These are phyloP conservation scores for Drosophila ananassae DNA, from an alignment of 1,140 invertebrate species.

Conservation along the genomic window DNA sequence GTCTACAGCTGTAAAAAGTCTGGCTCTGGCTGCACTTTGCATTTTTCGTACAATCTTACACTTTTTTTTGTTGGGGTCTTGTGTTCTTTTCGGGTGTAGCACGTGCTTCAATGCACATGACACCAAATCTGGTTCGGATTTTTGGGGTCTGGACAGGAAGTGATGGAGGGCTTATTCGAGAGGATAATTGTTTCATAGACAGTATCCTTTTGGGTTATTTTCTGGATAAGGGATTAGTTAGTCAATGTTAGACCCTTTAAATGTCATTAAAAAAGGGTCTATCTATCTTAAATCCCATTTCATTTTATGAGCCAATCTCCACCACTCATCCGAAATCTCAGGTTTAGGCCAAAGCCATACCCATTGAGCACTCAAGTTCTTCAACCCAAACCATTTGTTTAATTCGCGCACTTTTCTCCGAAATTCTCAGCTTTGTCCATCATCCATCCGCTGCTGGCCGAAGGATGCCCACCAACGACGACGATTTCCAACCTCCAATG, in stretches of 20 bases:
- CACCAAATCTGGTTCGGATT: constrained; percentile 58
- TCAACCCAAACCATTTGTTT: constrained; percentile 29
- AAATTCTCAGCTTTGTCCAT: constrained; percentile 47
- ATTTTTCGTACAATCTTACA: constrained; percentile 23
- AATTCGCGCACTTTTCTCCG: constrained; percentile 40
- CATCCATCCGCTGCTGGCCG: constrained; percentile 19
- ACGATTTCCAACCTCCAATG: constrained; percentile 25
- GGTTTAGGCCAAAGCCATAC: constrained; percentile 22
- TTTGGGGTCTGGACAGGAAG: constrained; percentile 40
- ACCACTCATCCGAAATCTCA: constrained; percentile 3
- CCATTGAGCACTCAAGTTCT: constrained; percentile 42
- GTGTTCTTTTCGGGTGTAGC: constrained; percentile 53
- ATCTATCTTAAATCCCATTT: too few species aligned
- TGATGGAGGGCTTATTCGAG: not conserved
- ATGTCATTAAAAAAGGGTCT: too few species aligned
- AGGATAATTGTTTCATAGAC: not conserved
- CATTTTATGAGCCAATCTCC: not conserved
- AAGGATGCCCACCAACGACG: constrained; percentile 64
- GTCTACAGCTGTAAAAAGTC: constrained; percentile 66
- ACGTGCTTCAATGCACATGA: constrained; percentile 79
- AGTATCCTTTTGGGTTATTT: not conserved
- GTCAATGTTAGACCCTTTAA: not conserved
- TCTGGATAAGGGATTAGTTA: not conserved
- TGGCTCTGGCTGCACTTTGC: constrained; percentile 51
- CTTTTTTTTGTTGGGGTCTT: constrained; percentile 18